Conservation (phyloP, 2,797 vertebrate genomes). For the Silurus lanzhouensis region DNA sequence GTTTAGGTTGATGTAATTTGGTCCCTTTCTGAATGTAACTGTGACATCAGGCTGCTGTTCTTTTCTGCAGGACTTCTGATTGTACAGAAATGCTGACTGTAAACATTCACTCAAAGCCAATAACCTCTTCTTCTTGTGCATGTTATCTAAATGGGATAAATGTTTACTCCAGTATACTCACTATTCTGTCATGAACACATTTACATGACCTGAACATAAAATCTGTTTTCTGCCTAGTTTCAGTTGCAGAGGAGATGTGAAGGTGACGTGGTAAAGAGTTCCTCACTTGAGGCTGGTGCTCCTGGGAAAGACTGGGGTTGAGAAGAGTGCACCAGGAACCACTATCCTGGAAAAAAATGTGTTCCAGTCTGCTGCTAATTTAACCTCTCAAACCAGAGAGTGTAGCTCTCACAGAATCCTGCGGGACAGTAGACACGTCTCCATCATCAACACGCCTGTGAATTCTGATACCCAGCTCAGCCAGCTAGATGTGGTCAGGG, state of each 20-base stretch:
- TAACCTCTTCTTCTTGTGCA: not conserved
- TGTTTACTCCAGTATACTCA: not conserved
- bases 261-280: not conserved
- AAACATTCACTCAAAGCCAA: not conserved
- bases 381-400: not conserved
- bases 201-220: too few relatives aligned
- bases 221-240: not conserved
- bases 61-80: too few relatives aligned
- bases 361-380: not conserved
- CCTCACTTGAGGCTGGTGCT: conserved; percentile 9
- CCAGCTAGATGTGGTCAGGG: not conserved
- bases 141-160: not conserved
- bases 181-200: not conserved
- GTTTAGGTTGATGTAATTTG: too few relatives aligned
- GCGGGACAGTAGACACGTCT: not conserved
- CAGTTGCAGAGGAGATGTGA: not conserved
- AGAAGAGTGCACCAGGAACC: conserved; percentile 37
- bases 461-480: conserved; percentile 26
- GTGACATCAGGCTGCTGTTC: too few relatives aligned
- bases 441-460: conserved; percentile 25
- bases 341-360: conserved; percentile 27
- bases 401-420: not conserved
- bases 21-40: too few relatives aligned
- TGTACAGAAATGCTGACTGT: too few relatives aligned
- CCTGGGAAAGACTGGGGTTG: conserved; percentile 39